Base-by-base conservation (phyloP, 2,113 vertebrate species). In the Narcine bancroftii region DNA sequence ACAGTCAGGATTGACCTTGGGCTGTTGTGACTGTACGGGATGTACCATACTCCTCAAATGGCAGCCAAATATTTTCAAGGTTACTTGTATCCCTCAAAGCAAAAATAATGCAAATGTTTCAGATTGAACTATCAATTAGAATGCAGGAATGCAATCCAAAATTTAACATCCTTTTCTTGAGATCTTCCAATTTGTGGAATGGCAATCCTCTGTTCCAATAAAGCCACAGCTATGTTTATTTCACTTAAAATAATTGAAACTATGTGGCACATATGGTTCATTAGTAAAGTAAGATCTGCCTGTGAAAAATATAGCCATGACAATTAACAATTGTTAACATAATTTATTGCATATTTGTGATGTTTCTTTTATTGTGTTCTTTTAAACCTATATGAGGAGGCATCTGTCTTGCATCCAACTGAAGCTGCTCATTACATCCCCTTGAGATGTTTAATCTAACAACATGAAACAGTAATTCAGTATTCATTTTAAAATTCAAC, bases 261-360 rank as follows among this genome's bases (percentile, higher is more conserved):
- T 15, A 60, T n/a, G 36, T 85, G 81, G 36, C 53, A 36, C 53
- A 60, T 60, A 21, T 85, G 81, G 50, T 60, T 60, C 53, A 36
- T 60, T 60, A 56, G 50, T n/a, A 60, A 85, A 85, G 50, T 85
- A 56, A 85, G n/a, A 85, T 56, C 50, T 85, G 36, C 50, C 36
- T 85, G 33, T 39, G 50, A 11, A 85, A 60, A 85, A 85, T 53
- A 85, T 15, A 60, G 15, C 65, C 33, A 85, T 56, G 33, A 5
- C 50, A 85, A 85, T 85, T 85, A 85, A 60, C 81, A n/a, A 21
- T 19, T 60, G 81, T 85, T 4, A n/a, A 60, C 13, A 36, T 60
- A 85, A 85, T 85, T 85, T 33, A 85, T 60, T 85, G 53, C 81
- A 85, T n/a, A 85, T n/a, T n/a, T n/a, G n/a, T n/a, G n/a, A n/a